Conservation (phyloP, 2,888 invertebrate species). For the Papilio protenor region DNA sequence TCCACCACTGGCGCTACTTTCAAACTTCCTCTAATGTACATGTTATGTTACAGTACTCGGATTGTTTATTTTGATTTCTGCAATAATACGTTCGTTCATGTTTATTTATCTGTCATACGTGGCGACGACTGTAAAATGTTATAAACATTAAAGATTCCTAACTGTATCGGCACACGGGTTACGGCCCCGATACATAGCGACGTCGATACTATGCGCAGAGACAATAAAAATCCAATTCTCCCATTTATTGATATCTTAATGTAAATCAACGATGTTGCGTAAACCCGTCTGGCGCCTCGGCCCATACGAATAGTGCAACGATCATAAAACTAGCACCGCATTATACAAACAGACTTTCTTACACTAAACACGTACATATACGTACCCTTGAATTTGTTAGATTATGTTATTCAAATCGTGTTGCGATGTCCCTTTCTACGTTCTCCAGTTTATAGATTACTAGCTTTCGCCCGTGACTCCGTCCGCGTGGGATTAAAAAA, state of each 20-base stretch:
- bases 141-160: constrained; percentile 68
- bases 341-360: constrained; percentile 12
- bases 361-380: constrained; percentile 29
- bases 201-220: constrained; percentile 60
- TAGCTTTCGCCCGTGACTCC: too few relatives aligned
- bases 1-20: too few relatives aligned
- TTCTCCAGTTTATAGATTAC: background rate
- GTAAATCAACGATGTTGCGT: constrained; percentile 54
- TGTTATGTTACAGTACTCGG: background rate
- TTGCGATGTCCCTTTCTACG: background rate
- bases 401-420: constrained; percentile 24
- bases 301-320: constrained; percentile 60
- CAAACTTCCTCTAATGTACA: too few relatives aligned
- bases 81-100: background rate
- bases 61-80: background rate
- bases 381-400: constrained; percentile 18
- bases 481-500: too few relatives aligned
- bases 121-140: constrained; percentile 56
- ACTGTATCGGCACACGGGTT: constrained; percentile 67
- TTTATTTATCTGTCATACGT: background rate
- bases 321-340: constrained; percentile 38
- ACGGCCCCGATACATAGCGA: constrained; percentile 55
- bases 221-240: constrained; percentile 74
- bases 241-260: constrained; percentile 58
- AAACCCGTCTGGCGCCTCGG: constrained; percentile 59